These are phyloP conservation scores for Chamaea fasciata DNA, from an alignment of 2,113 vertebrate species.

Conservation along the genomic window DNA sequence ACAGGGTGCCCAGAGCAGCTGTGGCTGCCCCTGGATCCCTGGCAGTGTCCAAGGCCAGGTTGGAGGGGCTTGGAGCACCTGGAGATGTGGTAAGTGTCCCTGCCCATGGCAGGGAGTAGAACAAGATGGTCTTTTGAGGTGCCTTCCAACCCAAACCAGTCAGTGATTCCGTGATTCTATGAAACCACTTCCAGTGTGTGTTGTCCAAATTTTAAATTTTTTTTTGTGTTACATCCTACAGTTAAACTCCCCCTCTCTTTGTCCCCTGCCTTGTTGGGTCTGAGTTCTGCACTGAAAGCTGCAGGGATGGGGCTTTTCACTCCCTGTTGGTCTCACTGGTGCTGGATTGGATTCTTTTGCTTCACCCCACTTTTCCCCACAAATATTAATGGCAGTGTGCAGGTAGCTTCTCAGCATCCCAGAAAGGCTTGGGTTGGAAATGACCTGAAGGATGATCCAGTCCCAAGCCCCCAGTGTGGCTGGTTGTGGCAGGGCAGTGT, in stretches of 20 bases:
- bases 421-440: not conserved
- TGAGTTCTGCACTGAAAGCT: not conserved
- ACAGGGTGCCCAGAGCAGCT: not conserved
- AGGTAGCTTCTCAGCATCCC: not conserved
- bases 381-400: rapidly evolving
- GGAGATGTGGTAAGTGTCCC: rapidly evolving
- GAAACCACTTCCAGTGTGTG: rapidly evolving
- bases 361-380: rapidly evolving
- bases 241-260: not conserved
- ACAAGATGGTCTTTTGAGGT: not conserved
- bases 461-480: rapidly evolving
- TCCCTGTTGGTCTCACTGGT: not conserved
- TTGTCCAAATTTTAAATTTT: not conserved
- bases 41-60: rapidly evolving
- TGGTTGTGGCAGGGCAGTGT: not conserved
- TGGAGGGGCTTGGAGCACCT: rapidly evolving
- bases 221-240: rapidly evolving
- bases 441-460: rapidly evolving
- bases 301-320: not conserved
- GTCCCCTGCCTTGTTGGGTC: rapidly evolving
- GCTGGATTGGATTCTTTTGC: not conserved
- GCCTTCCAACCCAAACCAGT: not conserved
- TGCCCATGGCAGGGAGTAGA: not conserved
- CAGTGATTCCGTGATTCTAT: not conserved
- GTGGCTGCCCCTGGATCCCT: not conserved